A percentile compares a stretch with the other conserved stretches of the same genome.
Evolutionary conservation across 2,888 invertebrate genomes (phyloP).

Genomic region (Drosophila rubida): DNA sequence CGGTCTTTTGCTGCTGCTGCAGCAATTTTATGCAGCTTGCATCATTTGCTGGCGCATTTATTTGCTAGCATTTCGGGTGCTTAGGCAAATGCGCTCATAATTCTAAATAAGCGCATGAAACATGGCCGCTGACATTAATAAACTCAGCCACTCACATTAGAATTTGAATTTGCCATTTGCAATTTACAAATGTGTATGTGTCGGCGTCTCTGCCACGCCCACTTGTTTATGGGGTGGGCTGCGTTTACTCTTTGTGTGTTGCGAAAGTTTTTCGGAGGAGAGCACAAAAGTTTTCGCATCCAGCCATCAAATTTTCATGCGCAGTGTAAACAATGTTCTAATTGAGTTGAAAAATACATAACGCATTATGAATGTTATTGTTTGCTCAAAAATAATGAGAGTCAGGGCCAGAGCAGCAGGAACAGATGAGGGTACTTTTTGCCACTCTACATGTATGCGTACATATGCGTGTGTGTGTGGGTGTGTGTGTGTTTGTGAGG

Average conservation of each 20-base stretch:
- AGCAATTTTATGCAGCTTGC: constrained; percentile 55
- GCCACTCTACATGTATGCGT: constrained; percentile 1
- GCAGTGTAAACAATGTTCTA: constrained; percentile 75
- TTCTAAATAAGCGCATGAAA: constrained; percentile 71
- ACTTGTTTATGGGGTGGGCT: constrained; percentile 20
- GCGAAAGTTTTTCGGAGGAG: constrained; percentile 47
- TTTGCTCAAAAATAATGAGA: constrained; percentile 70
- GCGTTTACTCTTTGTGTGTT: constrained; percentile 63
- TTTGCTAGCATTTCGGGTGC: constrained; percentile 46
- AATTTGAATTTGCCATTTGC: background rate
- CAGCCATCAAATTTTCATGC: constrained; percentile 66
- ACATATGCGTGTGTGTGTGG: constrained; percentile 15
- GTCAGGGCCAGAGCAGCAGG: background rate
- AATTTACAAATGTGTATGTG: background rate
- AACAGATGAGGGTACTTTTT: constrained; percentile 12
- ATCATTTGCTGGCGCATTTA: constrained; percentile 51
- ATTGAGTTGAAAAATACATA: constrained; percentile 80
- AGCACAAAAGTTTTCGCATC: constrained; percentile 24
- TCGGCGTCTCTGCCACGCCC: constrained; percentile 16
- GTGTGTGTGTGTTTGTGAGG: constrained; percentile 12
- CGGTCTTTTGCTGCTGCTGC: constrained; percentile 24
- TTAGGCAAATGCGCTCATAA: constrained; percentile 65
- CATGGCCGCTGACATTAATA: constrained; percentile 47
- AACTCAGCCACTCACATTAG: constrained; percentile 29
- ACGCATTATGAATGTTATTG: constrained; percentile 75